Base-by-base conservation (phyloP, 2,888 invertebrate species). In the Eilema griseolum region DNA sequence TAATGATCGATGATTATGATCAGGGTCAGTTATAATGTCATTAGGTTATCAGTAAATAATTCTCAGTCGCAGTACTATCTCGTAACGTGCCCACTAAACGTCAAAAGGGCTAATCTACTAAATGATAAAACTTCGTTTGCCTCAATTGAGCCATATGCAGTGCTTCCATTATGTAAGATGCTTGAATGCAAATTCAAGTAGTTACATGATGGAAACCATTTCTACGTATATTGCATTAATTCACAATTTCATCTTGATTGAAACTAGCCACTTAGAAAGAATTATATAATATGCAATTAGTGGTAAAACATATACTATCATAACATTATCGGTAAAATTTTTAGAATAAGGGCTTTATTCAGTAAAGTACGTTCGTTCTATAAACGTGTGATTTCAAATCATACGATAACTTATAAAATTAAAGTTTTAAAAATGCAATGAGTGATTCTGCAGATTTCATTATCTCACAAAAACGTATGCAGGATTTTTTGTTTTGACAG, bases 141-240 rank as follows among this genome's bases (percentile, higher is more conserved):
- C 56, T 52, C 52, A 69, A 69, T 56, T 70, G 69, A 70, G 61
- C 70, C 20, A 11, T 8, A 46, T 16, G 61, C 66, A 66, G 66
- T 65, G 65, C 74, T 68, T 60, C 67, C 65, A 67, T 71, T 63
- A 59, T 63, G 67, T 52, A 69, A 31, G 37, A 24, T n/a, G 59
- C 37, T 62, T 62, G 52, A 52, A 52, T 52, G 62, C 62, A 20
- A 41, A 62, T 62, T 16, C 61, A 63, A 70, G 31, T n/a, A 31
- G 37, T 28, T 52, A 46, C 24, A 59, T 41, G 16, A 62, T 62
- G 41, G 24, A 62, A 61, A 57, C 37, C 20, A 26, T 28, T 33
- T 41, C 60, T 20, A 46, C 26, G n/a, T 24, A 41, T 41, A 28
- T 61, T 64, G 69, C 65, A 69, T 62, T 31, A 61, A 31, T 61